Percentiles rank a stretch among this genome's conserved stretches.
phyloP scores from a whole-genome alignment of 1,140 invertebrate species.

The Heliconius nattereri region DNA sequence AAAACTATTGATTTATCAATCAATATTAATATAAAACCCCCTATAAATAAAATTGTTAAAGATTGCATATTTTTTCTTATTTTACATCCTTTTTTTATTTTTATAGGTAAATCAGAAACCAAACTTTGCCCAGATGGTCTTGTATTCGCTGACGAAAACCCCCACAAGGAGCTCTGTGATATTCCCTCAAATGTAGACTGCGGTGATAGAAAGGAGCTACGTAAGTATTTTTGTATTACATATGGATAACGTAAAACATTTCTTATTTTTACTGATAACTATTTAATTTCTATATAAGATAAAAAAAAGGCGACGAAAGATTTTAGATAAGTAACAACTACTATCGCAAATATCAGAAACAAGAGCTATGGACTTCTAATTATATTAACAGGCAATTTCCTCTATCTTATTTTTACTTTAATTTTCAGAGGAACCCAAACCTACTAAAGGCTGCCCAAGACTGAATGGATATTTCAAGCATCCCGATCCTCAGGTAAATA shows the following conservation, averaged over 20 bases:
- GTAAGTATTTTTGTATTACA: conserved; percentile 83
- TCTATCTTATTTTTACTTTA: not conserved
- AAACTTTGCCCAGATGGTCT: conserved; percentile 91
- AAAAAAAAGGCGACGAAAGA: no score
- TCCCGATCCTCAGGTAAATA: conserved; percentile 83
- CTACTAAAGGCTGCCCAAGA: conserved; percentile 87
- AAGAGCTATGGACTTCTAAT: not conserved
- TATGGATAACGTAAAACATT: not conserved
- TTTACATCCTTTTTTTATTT: not conserved
- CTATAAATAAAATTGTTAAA: no score
- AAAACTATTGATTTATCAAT: no score
- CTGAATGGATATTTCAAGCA: conserved; percentile 91
- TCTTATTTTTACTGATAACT: not conserved
- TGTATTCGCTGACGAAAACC: conserved; percentile 89
- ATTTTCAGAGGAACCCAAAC: conserved; percentile 86
- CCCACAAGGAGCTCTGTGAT: conserved; percentile 89
- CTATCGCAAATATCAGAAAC: no score
- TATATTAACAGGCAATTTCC: not conserved
- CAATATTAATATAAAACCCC: no score
- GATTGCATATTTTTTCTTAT: no score
- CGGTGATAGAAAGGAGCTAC: conserved; percentile 86
- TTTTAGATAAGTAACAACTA: no score
- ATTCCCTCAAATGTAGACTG: conserved; percentile 91
- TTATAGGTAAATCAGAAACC: conserved; percentile 82
- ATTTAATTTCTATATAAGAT: no score